Base-by-base conservation (phyloP, 1,140 invertebrate species). In the Lordiphosa mommai region DNA sequence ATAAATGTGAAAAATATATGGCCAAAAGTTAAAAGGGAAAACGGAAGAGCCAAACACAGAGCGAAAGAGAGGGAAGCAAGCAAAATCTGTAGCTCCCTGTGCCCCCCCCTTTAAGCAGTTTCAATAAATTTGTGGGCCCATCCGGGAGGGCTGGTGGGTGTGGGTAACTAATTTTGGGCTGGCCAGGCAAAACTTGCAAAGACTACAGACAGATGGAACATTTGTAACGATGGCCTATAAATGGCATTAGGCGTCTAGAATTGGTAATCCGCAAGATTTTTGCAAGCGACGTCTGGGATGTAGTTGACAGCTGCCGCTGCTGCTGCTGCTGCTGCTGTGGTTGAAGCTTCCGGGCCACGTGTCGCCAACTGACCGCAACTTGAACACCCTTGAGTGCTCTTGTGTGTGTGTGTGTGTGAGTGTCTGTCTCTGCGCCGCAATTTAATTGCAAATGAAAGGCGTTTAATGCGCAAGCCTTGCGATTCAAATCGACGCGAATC, bases 1-100 rank as follows among this genome's bases (percentile, higher is more conserved):
- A 82, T 85, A 85, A 85, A 86, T 86, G 80, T 85, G 80, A 85
- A 85, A 86, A 86, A 85, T 85, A 85, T 85, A 86, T 80, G 74
- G 74, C 61, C 74, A 64, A 51, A 80, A 79, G 59, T 69, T 60
- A 71, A 74, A 72, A 68, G 61, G 70, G 58, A 80, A 74, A 70
- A 60, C 64, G 63, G 61, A 84, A 72, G 72, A 61, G 40, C 57
- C 52, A 40, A 50, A 40, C 41, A 14, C 56, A 61, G 51, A 49
- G 14, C 48, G 33, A 50, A 30, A 36, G 20, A 8, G 16, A 7
- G 8, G 4, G 40, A 37, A 61, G 32, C 57, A 32, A 57, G 38
- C 57, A 46, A 61, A 79, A 80, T 74, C 70, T 14, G 57, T 20
- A 32, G 23, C 16, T n/a, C 16, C 27, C 8, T n/a, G 32, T 17